These are phyloP conservation scores for Cossypha caffra DNA, from an alignment of 2,797 vertebrate species.

Conservation along the genomic window DNA sequence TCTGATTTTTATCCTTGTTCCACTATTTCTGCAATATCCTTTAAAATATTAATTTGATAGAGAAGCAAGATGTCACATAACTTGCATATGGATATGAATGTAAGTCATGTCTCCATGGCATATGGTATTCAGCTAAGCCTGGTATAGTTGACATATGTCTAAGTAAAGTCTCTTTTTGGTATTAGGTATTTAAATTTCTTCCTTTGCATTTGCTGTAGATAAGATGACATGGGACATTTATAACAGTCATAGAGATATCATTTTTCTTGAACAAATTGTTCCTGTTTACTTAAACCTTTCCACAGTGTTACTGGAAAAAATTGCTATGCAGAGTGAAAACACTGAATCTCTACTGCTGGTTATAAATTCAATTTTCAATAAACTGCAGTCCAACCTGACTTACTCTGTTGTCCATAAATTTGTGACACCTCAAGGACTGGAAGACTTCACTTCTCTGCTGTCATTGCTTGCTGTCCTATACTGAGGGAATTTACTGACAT, in stretches of 20 bases:
- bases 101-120: not conserved
- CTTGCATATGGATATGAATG: not conserved
- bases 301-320: not conserved
- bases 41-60: slow-evolving; percentile 7
- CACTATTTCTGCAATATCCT: not conserved
- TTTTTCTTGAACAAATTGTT: not conserved
- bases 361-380: not conserved
- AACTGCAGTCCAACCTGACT: not conserved
- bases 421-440: not conserved
- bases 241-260: not conserved
- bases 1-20: not conserved
- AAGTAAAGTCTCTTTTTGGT: not conserved
- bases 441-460: not conserved
- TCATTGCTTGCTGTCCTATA: not conserved
- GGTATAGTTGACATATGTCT: not conserved
- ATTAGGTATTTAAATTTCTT: slow-evolving; percentile 20
- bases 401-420: not conserved
- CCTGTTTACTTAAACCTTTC: not conserved
- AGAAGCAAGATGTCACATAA: not conserved
- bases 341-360: not conserved
- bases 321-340: not conserved
- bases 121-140: slow-evolving; percentile 30
- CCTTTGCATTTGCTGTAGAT: not conserved
- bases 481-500: not conserved
- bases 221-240: not conserved